phyloP scores from a whole-genome alignment of 2,113 vertebrate genomes.

The Prunella fulvescens region DNA sequence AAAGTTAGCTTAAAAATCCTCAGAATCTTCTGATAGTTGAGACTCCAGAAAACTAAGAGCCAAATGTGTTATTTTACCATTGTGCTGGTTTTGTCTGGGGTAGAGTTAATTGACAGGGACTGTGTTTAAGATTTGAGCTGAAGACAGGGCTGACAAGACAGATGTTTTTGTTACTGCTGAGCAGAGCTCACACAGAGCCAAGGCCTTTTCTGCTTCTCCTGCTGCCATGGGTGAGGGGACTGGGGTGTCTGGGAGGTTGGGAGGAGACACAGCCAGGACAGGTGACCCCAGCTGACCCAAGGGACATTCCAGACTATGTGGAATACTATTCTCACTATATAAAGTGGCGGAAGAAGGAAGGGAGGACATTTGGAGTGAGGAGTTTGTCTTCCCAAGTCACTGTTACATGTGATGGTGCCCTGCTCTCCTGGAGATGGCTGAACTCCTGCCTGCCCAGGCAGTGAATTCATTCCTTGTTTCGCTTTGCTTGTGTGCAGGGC shows the following conservation, averaged over 20 bases:
- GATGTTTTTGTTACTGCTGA: background rate
- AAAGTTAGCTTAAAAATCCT: background rate
- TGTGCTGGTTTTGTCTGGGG: background rate
- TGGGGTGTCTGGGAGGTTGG: rapidly evolving
- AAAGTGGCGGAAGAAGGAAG: background rate
- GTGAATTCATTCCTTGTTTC: background rate
- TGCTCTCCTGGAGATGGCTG: background rate
- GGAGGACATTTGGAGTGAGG: background rate
- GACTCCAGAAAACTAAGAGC: background rate
- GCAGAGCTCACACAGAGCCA: background rate
- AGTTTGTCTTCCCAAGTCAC: background rate
- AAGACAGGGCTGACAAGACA: rapidly evolving
- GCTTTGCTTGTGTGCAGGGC: rapidly evolving
- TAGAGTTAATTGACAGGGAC: background rate
- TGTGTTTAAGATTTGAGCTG: background rate
- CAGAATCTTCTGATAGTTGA: background rate
- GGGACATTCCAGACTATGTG: background rate
- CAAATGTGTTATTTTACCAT: background rate
- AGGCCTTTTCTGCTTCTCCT: rapidly evolving
- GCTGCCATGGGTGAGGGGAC: rapidly evolving
- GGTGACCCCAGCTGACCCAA: background rate
- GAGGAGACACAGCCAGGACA: background rate
- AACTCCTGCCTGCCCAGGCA: background rate
- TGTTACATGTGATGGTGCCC: rapidly evolving
- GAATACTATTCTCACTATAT: rapidly evolving